These are phyloP conservation scores for Sanderia malayensis DNA, from an alignment of 30 jellyfish, hydroid and myxozoan species.

Conservation along the genomic window DNA sequence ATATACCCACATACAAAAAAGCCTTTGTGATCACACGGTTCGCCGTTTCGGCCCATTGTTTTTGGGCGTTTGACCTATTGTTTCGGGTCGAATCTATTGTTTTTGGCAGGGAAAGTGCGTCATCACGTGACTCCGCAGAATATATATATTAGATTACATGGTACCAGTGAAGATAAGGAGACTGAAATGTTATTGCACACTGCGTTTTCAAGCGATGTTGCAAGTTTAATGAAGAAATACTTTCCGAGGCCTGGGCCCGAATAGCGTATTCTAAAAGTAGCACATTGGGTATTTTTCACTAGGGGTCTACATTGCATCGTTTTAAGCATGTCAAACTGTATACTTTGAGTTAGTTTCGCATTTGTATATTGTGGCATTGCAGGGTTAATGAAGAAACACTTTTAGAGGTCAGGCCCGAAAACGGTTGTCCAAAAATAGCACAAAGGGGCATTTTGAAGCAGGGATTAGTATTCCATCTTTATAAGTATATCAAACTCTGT, in stretches of 20 bases:
- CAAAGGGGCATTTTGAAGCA: not conserved
- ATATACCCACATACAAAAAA: too few relatives aligned
- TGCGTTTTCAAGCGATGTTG: too few relatives aligned
- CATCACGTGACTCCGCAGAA: too few relatives aligned
- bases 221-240: not conserved
- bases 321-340: not conserved
- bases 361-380: not conserved
- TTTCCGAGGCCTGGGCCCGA: slow-evolving; percentile 2
- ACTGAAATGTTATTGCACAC: too few relatives aligned
- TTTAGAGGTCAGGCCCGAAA: not conserved
- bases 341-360: not conserved
- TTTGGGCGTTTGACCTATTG: too few relatives aligned
- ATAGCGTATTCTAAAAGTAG: not conserved
- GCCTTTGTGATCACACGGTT: too few relatives aligned
- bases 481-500: not conserved
- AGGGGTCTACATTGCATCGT: not conserved
- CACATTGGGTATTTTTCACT: not conserved
- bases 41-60: too few relatives aligned
- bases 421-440: not conserved
- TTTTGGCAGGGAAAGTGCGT: too few relatives aligned
- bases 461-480: not conserved
- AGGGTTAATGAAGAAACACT: not conserved
- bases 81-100: too few relatives aligned
- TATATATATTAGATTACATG: too few relatives aligned
- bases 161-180: too few relatives aligned